phyloP scores from a whole-genome alignment of 2,113 vertebrate species.

The Puntigrus tetrazona region DNA sequence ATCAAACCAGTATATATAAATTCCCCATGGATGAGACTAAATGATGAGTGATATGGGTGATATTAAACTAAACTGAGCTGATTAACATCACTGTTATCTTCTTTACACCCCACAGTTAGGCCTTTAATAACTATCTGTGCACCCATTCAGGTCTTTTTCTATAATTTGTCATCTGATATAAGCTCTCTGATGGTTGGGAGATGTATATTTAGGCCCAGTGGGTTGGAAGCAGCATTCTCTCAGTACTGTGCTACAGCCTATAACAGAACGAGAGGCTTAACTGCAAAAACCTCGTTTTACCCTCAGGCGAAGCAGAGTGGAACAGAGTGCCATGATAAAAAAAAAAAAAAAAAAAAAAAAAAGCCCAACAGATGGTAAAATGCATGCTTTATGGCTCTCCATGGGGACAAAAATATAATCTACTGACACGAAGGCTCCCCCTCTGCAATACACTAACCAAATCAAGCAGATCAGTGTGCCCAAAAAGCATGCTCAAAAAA shows the following conservation, averaged over 20 bases:
- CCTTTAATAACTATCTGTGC: neutral
- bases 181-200: neutral
- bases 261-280: slow-evolving; percentile 27
- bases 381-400: slow-evolving; percentile 34
- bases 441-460: slow-evolving; percentile 4
- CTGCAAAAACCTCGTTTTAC: slow-evolving; percentile 29
- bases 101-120: neutral
- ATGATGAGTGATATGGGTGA: too few relatives aligned
- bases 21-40: too few relatives aligned
- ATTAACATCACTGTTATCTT: neutral
- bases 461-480: neutral
- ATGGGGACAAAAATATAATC: slow-evolving; percentile 17
- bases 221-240: neutral
- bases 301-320: slow-evolving; percentile 9
- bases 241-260: neutral
- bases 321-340: neutral
- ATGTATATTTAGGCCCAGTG: neutral
- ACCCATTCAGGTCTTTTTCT: neutral
- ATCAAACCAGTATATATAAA: too few relatives aligned
- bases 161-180: neutral
- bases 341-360: neutral
- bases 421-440: slow-evolving; percentile 10
- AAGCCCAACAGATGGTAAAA: slow-evolving; percentile 41
- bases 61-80: neutral
- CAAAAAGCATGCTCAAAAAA: neutral